Base-by-base conservation (phyloP, 2,888 invertebrate species). In the Hirtodrosophila confusa region DNA sequence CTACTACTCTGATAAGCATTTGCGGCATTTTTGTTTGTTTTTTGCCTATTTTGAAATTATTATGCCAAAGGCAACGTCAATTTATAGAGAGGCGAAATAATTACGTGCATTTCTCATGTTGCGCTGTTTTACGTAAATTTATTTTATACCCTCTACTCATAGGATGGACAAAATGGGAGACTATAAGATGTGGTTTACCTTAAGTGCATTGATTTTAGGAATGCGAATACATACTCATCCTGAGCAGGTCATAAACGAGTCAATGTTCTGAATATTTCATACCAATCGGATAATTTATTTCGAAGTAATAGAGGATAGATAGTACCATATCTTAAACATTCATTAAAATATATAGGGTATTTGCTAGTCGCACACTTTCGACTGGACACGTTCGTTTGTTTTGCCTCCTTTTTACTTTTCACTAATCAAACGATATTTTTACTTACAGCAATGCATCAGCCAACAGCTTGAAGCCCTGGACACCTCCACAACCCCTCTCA, bases 381-480 rank as follows among this genome's bases (percentile, higher is more conserved):
- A 27, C 2, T 27, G 3, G 4, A 5, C 4, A 4, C 27, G 1
- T 5, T 1, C 49, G 43, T 67, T 50, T 63, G 24, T 41, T 41
- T 43, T n/a, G 50, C 8, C 29, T 23, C 4, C 17, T 24, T 23
- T 27, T 44, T 31, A 41, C 29, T 37, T 44, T 50, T 31, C 31
- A 7, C 29, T 68, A 49, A 41, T 55, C 48, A 61, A 48, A 17
- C 43, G 12, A 41, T 51, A 43, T 43, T 70, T 62, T 10, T 55
- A 45, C 36, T 75, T 79, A 17, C 69, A 85, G 84, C 80, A 69
- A 85, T 85, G 84, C 62, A 74, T 77, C 73, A 56, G 60, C 61
- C 66, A 45, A 63, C 68, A 60, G 71, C 66, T 63, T 87, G 45
- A 79, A 54, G 60, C 43, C 36, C 11, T 29, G 12, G 23, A 47